phyloP scores from a whole-genome alignment of 2,797 vertebrate species.

The Pangasius krempfi region DNA sequence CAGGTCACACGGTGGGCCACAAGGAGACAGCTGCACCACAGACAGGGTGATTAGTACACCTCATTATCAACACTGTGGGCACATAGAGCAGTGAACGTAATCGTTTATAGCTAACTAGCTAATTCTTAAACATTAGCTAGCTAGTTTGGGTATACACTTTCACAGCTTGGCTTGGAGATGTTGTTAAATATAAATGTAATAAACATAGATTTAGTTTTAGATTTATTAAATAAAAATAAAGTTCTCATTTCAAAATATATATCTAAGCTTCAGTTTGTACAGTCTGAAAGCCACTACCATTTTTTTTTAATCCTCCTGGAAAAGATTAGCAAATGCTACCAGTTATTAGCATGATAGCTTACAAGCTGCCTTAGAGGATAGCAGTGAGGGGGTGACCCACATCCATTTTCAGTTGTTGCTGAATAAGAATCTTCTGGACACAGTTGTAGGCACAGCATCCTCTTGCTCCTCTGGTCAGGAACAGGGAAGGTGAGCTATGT shows the following conservation, averaged over 20 bases:
- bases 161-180: not conserved
- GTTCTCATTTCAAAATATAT: not conserved
- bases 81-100: slow-evolving; percentile 31
- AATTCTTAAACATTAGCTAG: not conserved
- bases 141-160: not conserved
- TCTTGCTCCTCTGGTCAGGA: not conserved
- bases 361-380: not conserved
- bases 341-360: not conserved
- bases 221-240: not conserved
- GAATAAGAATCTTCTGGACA: not conserved
- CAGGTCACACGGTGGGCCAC: slow-evolving; percentile 67
- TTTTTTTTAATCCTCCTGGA: not conserved
- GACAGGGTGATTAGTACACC: slow-evolving; percentile 60
- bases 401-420: not conserved
- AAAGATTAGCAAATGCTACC: not conserved
- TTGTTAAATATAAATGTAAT: not conserved
- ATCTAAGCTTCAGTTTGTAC: not conserved
- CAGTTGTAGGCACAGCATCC: not conserved
- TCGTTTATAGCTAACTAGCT: not conserved
- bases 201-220: too few species aligned
- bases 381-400: not conserved
- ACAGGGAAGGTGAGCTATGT: not conserved
- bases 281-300: not conserved
- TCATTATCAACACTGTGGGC: slow-evolving; percentile 61
- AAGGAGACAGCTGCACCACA: slow-evolving; percentile 66